Percentiles rank a stretch among this genome's conserved stretches.
These are phyloP conservation scores for Cyclura pinguis DNA, from an alignment of 2,797 vertebrate species.

Conservation along the genomic window DNA sequence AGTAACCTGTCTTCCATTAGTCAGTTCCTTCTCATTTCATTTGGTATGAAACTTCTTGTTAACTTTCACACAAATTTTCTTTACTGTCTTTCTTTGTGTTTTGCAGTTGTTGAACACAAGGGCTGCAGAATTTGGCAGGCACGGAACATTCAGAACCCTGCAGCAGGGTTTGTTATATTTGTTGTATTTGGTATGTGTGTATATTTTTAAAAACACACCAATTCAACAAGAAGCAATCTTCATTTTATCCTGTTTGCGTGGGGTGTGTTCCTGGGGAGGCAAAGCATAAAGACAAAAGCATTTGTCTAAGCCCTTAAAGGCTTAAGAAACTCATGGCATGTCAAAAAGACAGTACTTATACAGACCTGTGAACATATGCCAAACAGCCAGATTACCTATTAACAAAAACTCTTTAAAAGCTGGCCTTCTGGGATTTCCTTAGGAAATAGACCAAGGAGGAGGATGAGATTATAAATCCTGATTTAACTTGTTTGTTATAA, in stretches of 20 bases:
- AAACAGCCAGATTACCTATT: slow-evolving; percentile 48
- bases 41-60: neutral
- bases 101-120: neutral
- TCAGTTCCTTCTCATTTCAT: neutral
- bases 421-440: slow-evolving; percentile 24
- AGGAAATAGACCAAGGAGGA: slow-evolving; percentile 18
- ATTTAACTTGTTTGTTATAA: slow-evolving; percentile 3
- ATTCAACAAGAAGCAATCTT: neutral
- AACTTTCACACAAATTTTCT: neutral
- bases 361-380: slow-evolving; percentile 9
- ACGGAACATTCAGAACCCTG: neutral
- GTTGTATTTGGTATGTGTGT: neutral
- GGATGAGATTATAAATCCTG: neutral
- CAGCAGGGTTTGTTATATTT: neutral
- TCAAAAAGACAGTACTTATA: slow-evolving; percentile 20
- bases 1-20: neutral
- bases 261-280: neutral
- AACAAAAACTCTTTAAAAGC: slow-evolving; percentile 35
- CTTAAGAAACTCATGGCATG: slow-evolving; percentile 21
- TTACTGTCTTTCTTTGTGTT: neutral
- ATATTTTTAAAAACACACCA: neutral
- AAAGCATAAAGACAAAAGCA: neutral
- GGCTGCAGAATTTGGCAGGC: neutral
- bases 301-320: slow-evolving; percentile 42
- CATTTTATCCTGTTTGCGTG: neutral